phyloP scores from a whole-genome alignment of 2,113 vertebrate genomes.

The Chloropsis cyanopogon region DNA sequence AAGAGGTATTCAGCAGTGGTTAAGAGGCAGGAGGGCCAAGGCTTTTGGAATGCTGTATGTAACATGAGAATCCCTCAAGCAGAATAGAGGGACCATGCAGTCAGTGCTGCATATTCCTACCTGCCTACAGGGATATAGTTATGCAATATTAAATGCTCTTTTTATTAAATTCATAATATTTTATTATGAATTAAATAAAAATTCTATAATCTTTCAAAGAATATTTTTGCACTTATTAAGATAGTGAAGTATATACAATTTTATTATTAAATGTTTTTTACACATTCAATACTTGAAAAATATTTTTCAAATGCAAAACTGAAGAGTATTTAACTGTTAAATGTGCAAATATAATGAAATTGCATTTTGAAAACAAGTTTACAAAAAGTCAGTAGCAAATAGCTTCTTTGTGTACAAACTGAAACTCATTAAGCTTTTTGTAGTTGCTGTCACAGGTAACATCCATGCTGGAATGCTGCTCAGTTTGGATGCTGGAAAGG shows the following conservation, averaged over 20 bases:
- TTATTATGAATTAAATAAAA: no score
- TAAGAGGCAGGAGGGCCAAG: not conserved
- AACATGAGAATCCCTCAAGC: conserved; percentile 28
- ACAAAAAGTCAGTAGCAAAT: not conserved
- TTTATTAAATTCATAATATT: conserved; percentile 28
- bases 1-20: not conserved
- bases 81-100: not conserved
- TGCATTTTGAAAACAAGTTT: not conserved
- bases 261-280: not conserved
- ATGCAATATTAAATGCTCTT: not conserved
- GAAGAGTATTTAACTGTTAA: not conserved
- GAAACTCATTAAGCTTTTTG: not conserved
- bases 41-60: not conserved
- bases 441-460: not conserved
- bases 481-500: not conserved
- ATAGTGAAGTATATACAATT: not conserved
- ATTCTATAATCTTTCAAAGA: not conserved
- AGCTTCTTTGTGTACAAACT: not conserved
- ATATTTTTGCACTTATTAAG: not conserved
- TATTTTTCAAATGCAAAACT: not conserved
- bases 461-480: accelerated
- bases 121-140: not conserved
- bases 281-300: not conserved
- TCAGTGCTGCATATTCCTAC: not conserved
- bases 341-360: not conserved